Percentiles rank a stretch among this genome's conserved stretches.
Conservation (phyloP, 2,888 invertebrate species). For the Ormyrus nitidulus region DNA sequence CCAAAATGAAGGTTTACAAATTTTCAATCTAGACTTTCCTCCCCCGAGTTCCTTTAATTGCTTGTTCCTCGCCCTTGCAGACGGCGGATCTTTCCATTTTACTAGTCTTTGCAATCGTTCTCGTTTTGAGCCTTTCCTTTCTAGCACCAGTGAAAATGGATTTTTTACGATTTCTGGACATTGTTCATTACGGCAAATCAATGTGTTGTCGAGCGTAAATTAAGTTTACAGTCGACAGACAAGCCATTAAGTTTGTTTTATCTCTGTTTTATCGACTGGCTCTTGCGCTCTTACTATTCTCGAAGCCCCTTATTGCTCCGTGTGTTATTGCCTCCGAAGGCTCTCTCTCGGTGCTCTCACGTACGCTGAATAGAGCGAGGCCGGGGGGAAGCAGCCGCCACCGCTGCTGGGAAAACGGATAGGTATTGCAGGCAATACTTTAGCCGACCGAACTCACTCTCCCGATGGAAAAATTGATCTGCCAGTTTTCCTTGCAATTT, state of each 20-base stretch:
- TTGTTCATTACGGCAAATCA: background rate
- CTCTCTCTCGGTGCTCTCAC: background rate
- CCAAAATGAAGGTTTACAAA: no score
- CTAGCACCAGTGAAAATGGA: background rate
- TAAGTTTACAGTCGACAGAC: no score
- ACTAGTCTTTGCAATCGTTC: constrained; percentile 24
- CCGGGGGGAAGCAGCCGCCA: background rate
- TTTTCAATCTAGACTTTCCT: constrained; percentile 64
- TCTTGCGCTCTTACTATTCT: constrained; percentile 31
- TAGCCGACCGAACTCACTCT: background rate
- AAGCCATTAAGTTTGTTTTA: background rate
- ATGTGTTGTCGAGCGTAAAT: no score
- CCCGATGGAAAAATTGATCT: no score
- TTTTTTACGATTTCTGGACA: background rate
- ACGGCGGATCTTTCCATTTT: background rate
- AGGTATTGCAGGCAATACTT: constrained; percentile 29
- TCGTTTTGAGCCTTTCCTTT: constrained; percentile 6
- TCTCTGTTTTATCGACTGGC: constrained; percentile 5
- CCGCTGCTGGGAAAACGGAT: constrained; percentile 32
- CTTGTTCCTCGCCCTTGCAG: constrained; percentile 40
- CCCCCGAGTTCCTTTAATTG: constrained; percentile 64
- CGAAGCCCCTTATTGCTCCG: constrained; percentile 25
- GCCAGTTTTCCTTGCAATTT: no score
- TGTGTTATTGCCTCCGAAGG: constrained; percentile 34
- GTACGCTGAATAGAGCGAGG: background rate